Conservation (phyloP, 1,140 invertebrate species). For the Geopemphigus sp. region DNA sequence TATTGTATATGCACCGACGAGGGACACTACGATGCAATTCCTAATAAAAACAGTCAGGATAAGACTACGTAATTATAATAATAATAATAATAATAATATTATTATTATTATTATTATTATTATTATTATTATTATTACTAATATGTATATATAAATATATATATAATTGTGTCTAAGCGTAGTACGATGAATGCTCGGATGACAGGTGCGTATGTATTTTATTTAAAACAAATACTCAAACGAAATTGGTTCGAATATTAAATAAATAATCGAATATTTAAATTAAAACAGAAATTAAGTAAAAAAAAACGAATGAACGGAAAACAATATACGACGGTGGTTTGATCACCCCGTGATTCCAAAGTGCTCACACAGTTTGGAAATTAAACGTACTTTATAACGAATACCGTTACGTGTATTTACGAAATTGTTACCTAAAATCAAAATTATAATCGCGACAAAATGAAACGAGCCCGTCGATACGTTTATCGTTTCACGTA, state of each 20-base stretch:
- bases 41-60: conserved; percentile 13
- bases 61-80: conserved; percentile 22
- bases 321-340: neutral
- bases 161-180: neutral
- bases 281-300: too few species aligned
- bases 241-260: too few species aligned
- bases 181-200: conserved; percentile 11
- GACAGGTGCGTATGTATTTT: too few species aligned
- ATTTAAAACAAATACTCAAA: too few species aligned
- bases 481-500: neutral
- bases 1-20: conserved; percentile 37
- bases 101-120: too few species aligned
- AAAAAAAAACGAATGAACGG: neutral
- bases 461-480: neutral
- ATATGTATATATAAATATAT: too few species aligned
- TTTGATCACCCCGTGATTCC: neutral
- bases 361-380: neutral
- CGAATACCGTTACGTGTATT: too few species aligned
- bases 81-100: too few species aligned
- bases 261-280: too few species aligned
- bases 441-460: neutral
- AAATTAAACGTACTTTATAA: too few species aligned
- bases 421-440: conserved; percentile 14
- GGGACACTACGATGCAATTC: conserved; percentile 23
- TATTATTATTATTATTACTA: too few species aligned